Evolutionary conservation across 2,797 vertebrate species (phyloP).

Genomic region (Girardinus metallicus): DNA sequence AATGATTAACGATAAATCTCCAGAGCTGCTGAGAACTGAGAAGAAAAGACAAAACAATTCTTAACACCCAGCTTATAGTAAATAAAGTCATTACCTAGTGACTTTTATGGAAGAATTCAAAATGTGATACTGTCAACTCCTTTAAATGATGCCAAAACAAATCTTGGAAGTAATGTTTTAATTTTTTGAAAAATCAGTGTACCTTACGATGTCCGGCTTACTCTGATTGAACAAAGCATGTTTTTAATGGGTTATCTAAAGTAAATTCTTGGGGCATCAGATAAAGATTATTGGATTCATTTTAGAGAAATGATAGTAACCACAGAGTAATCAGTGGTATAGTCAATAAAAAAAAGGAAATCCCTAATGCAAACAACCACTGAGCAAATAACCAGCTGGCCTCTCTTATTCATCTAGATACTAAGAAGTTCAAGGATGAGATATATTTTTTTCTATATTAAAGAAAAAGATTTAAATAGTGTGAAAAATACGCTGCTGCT

Average conservation of each 20-base stretch:
- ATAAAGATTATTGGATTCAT: too few species aligned
- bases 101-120: not conserved
- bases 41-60: not conserved
- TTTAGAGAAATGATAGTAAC: not conserved
- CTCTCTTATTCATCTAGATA: not conserved
- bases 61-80: not conserved
- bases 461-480: not conserved
- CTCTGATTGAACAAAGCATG: not conserved
- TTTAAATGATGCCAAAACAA: not conserved
- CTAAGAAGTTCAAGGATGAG: not conserved
- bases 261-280: not conserved
- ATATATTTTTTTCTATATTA: not conserved
- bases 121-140: not conserved
- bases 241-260: not conserved
- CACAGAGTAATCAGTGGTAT: not conserved
- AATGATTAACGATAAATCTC: not conserved
- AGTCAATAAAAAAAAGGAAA: not conserved
- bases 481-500: slow-evolving; percentile 11
- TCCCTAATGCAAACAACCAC: not conserved
- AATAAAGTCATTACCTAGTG: not conserved
- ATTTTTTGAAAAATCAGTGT: not conserved
- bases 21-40: not conserved
- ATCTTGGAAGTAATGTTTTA: not conserved
- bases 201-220: not conserved
- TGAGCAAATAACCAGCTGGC: not conserved